These are phyloP conservation scores for Drosophila varians DNA, from an alignment of 1,140 invertebrate species.

Conservation along the genomic window DNA sequence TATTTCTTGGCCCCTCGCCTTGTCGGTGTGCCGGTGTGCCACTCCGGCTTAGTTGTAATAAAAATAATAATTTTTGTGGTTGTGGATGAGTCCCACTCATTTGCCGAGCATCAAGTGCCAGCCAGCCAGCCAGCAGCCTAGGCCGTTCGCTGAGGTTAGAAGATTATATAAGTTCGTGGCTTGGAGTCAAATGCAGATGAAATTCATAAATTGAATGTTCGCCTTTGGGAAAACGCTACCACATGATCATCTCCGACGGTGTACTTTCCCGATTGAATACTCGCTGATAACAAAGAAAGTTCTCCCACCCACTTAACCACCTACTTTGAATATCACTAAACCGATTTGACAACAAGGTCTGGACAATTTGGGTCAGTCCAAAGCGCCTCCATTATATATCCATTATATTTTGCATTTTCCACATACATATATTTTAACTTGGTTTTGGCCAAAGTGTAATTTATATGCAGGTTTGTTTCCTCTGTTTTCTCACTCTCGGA, in stretches of 20 bases:
- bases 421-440: no score
- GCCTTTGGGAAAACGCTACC: slow-evolving; percentile 29
- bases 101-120: slow-evolving; percentile 12
- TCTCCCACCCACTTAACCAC: slow-evolving; percentile 7
- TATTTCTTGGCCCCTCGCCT: slow-evolving; percentile 50
- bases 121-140: slow-evolving; percentile 1
- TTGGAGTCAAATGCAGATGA: slow-evolving; percentile 21
- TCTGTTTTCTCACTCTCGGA: slow-evolving; percentile 33
- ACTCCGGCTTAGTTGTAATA: slow-evolving; percentile 39
- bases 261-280: slow-evolving; percentile 8
- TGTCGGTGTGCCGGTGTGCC: neutral
- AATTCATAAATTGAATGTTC: slow-evolving; percentile 26
- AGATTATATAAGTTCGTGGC: slow-evolving; percentile 32
- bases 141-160: slow-evolving; percentile 45
- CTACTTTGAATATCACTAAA: slow-evolving; percentile 1
- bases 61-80: slow-evolving; percentile 71
- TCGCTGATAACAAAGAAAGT: slow-evolving; percentile 50
- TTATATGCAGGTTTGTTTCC: slow-evolving; percentile 54
- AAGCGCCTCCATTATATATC: slow-evolving; percentile 47
- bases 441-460: slow-evolving; percentile 44
- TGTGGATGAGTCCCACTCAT: slow-evolving; percentile 32
- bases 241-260: slow-evolving; percentile 14
- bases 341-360: slow-evolving; percentile 3
- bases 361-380: slow-evolving; percentile 45
- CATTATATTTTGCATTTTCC: slow-evolving; percentile 23